Evolutionary conservation across 2,797 vertebrate genomes (phyloP), one percentile per base, ranked within the genome.

Genomic region (Galagoides demidoff): DNA sequence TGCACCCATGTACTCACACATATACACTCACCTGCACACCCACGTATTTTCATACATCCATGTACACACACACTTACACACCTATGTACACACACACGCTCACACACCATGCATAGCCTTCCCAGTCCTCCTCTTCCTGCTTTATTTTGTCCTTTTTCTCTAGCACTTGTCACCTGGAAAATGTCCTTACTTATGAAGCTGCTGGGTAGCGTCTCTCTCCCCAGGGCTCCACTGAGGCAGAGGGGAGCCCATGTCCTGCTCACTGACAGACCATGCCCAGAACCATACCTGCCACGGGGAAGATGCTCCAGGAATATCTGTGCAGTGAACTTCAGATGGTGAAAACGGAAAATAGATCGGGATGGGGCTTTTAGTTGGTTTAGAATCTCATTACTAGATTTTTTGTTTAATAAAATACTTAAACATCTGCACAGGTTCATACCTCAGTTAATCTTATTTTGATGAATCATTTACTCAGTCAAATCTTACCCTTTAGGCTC

Each of bases 231-330:
- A 2, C 6, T 34, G 59, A 70, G 34, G 31, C 9, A 0, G 10
- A 9, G 1, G n/a, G 27, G 37, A 43, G 10, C 57, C 31, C 5
- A 17, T 25, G 17, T 27, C 19, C 27, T 45, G 16, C 29, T 87
- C 31, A 6, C 66, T 3, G 63, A 27, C 7, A 2, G 2, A 25
- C 19, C 19, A 4, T 2, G 20, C 77, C 17, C 85, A 55, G 23
- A 61, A 4, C 7, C 19, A 5, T 1, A 4, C n/a, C 61, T 68
- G 25, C 20, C 37, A 5, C 0, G 0, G 0, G 45, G 83, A 73
- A n/a, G 57, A 16, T 1, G 2, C 17, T 4, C 0, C 0, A 2
- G 17, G 45, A 49, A 2, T 63, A 23, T 57, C 29, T 81, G 31
- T 43, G 39, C 89, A 20, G 8, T 12, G 37, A 63, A 52, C n/a